Base-by-base conservation (phyloP, 2,113 vertebrate genomes). In the Erythrocercus mccallii region DNA sequence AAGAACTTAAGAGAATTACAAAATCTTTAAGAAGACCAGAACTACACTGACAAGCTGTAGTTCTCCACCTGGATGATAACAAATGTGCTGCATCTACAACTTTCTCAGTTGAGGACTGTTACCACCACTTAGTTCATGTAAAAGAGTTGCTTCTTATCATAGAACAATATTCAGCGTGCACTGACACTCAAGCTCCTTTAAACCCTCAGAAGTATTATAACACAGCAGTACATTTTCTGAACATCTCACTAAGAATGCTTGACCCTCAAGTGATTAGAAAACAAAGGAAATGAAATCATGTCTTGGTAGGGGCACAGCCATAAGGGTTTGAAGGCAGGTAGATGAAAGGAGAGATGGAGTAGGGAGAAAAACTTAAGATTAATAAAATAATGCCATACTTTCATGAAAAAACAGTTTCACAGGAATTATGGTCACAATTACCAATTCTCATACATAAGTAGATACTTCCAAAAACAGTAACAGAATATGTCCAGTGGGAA, bases 21-120 rank as follows among this genome's bases (percentile, higher is more conserved):
- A 71, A 95, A 91, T 77, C 80, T 73, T n/a, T 94, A 96, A 96
- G 73, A 69, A 95, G 38, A 38, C 37, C 28, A 57, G 51, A 81
- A 68, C 8, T 25, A 27, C 22, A 81, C 14, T 56, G 90, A 82
- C 33, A 78, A 92, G 93, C 56, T 66, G 45, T 15, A 87, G 76
- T n/a, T 96, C 68, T 84, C 54, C 80, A 47, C 19, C 35, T 60
- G 64, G 24, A 53, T 11, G 13, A 33, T 6, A 65, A 62, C 6
- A 48, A 57, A 91, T 37, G 73, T 20, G 12, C 44, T 73, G 42
- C 20, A 66, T 42, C 42, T 23, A 50, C 0, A 5, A 42, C 48
- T 47, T 92, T 72, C 50, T 86, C 40, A 60, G 71, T 89, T 95
- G 68, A 70, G 54, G 69, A 76, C 31, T 62, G 23, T 12, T 83